Percentiles rank a stretch among this genome's conserved stretches.
phyloP scores from a whole-genome alignment of 1,140 invertebrate species.

The Halyomorpha halys region DNA sequence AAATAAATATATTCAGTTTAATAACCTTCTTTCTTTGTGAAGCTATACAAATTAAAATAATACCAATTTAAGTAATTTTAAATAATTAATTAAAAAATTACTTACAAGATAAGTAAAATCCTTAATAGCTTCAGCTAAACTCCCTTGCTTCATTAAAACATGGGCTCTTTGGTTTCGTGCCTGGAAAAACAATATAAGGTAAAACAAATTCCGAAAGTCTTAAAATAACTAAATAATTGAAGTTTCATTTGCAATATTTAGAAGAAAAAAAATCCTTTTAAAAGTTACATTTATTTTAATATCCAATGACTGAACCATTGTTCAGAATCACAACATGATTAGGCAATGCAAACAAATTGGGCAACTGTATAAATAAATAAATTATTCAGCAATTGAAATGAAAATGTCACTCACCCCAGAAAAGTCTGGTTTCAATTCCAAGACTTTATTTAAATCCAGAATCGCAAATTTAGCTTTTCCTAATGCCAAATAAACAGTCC shows the following conservation, averaged over 20 bases:
- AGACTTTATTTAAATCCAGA: slow-evolving; percentile 81
- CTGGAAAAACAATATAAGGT: slow-evolving; percentile 34
- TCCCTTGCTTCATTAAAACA: slow-evolving; percentile 80
- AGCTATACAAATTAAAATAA: no score
- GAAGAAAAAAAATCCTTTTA: background rate
- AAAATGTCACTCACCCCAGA: slow-evolving; percentile 46
- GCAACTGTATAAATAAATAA: no score
- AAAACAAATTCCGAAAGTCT: background rate
- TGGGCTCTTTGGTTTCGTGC: slow-evolving; percentile 78
- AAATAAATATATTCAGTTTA: slow-evolving; percentile 31
- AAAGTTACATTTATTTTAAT: background rate
- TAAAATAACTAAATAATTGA: background rate
- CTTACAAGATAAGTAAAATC: slow-evolving; percentile 81
- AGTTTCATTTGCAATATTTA: no score
- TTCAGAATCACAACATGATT: background rate
- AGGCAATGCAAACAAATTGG: background rate
- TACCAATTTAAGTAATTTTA: background rate
- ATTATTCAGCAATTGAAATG: background rate
- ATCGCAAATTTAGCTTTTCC: slow-evolving; percentile 93
- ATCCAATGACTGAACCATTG: background rate
- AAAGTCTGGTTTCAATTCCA: slow-evolving; percentile 92
- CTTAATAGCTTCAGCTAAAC: slow-evolving; percentile 65
- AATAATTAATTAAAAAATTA: slow-evolving; percentile 30
- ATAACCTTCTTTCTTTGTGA: background rate
- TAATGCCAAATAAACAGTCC: slow-evolving; percentile 91